A percentile compares a stretch with the other conserved stretches of the same genome.
These are phyloP conservation scores for Melanitta fusca DNA, from an alignment of 2,797 vertebrate species.

Conservation along the genomic window DNA sequence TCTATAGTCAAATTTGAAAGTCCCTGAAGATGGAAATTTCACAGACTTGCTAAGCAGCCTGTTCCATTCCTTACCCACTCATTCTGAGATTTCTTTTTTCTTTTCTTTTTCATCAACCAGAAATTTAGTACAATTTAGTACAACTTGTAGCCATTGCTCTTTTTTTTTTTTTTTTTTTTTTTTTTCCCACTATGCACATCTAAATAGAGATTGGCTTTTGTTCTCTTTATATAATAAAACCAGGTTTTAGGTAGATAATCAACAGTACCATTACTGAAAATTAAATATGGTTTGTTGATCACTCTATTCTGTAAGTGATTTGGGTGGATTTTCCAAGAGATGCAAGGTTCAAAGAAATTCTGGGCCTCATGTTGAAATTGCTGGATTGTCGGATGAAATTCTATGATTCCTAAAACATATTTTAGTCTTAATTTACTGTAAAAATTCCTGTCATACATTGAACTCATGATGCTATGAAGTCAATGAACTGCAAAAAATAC, in stretches of 20 bases:
- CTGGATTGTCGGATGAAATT: not conserved
- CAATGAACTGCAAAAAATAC: not conserved
- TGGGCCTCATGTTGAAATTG: rapidly evolving
- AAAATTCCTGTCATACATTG: not conserved
- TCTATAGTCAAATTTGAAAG: not conserved
- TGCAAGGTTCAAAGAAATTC: not conserved
- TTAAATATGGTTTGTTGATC: not conserved
- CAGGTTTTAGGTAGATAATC: not conserved
- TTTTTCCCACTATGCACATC: rapidly evolving
- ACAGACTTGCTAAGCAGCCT: not conserved
- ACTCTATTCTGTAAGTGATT: not conserved
- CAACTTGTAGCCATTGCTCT: not conserved
- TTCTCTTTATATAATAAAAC: not conserved
- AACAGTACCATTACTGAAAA: not conserved
- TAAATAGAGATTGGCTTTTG: not conserved
- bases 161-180: not conserved
- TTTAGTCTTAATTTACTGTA: not conserved
- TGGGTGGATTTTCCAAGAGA: not conserved
- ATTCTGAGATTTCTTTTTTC: not conserved
- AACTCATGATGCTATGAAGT: not conserved
- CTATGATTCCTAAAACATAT: not conserved
- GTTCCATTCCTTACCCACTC: not conserved
- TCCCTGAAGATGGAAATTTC: not conserved
- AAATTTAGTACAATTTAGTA: not conserved
- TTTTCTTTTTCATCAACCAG: not conserved